These are phyloP conservation scores for Gouania willdenowi DNA, from an alignment of 2,797 vertebrate genomes.

Conservation along the genomic window DNA sequence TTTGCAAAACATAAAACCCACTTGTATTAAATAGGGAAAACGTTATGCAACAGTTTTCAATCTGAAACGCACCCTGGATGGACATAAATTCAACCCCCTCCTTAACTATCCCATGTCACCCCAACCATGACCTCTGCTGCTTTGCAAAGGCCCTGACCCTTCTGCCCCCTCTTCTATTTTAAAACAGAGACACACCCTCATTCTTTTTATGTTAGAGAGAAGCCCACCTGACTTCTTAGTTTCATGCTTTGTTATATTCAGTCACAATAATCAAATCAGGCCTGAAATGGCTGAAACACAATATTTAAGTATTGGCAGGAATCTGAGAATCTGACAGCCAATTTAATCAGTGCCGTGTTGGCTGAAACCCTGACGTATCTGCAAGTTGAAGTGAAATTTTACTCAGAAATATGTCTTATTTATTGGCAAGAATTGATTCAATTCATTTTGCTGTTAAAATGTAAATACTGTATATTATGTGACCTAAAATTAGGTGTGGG, in stretches of 20 bases:
- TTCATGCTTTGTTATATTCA: not conserved
- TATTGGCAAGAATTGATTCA: not conserved
- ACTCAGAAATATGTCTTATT: conserved; percentile 6
- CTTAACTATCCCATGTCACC: not conserved
- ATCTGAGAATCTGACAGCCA: conserved; percentile 20
- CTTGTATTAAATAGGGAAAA: too few relatives aligned
- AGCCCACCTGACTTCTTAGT: not conserved
- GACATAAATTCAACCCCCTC: too few relatives aligned
- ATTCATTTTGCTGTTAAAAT: too few relatives aligned
- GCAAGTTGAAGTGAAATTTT: conserved; percentile 11
- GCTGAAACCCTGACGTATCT: conserved; percentile 9
- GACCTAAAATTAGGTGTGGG: too few relatives aligned
- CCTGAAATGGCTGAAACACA: conserved; percentile 11
- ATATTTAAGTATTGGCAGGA: conserved; percentile 44
- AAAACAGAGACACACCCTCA: too few relatives aligned
- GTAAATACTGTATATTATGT: too few relatives aligned
- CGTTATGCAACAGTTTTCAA: too few relatives aligned
- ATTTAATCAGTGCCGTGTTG: conserved; percentile 23
- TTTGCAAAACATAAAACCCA: not conserved
- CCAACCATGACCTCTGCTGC: conserved; percentile 6
- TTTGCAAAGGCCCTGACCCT: conserved; percentile 28
- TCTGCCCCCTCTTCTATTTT: conserved; percentile 33
- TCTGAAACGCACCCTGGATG: too few relatives aligned
- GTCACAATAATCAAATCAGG: conserved; percentile 23
- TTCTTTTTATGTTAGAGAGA: too few relatives aligned